Conservation (phyloP, 2,888 invertebrate genomes). For the Pristionchus japonicus region DNA sequence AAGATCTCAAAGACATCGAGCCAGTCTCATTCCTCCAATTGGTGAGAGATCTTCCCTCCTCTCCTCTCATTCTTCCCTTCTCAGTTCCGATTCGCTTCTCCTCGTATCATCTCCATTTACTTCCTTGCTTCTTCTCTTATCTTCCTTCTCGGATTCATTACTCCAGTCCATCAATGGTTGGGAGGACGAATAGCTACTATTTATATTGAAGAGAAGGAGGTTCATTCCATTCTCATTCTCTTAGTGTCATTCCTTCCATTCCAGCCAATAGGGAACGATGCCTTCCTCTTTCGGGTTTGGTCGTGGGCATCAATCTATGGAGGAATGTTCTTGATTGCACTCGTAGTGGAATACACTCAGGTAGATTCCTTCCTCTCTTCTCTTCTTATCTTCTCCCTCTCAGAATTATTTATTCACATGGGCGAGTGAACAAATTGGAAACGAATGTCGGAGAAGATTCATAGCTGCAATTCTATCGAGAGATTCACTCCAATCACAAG, state of each 20-base stretch:
- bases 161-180: conserved; percentile 19
- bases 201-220: not conserved
- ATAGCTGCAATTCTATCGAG: not conserved
- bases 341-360: not conserved
- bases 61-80: not conserved
- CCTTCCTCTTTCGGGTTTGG: not conserved
- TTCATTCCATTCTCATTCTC: not conserved
- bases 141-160: conserved; percentile 5
- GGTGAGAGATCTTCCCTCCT: not conserved
- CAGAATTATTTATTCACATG: not conserved
- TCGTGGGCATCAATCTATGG: not conserved
- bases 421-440: conserved; percentile 18
- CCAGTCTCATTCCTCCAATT: not conserved
- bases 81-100: conserved; percentile 30
- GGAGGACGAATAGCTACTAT: not conserved
- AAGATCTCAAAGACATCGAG: not conserved
- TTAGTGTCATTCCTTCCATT: no score
- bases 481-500: not conserved
- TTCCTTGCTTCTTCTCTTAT: not conserved
- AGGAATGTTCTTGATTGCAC: not conserved
- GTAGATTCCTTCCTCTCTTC: not conserved
- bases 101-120: not conserved
- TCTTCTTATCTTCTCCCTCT: not conserved
- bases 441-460: not conserved
- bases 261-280: conserved; percentile 7